phyloP scores from a whole-genome alignment of 2,797 vertebrate genomes.

The Neosilurus hyrtlii region DNA sequence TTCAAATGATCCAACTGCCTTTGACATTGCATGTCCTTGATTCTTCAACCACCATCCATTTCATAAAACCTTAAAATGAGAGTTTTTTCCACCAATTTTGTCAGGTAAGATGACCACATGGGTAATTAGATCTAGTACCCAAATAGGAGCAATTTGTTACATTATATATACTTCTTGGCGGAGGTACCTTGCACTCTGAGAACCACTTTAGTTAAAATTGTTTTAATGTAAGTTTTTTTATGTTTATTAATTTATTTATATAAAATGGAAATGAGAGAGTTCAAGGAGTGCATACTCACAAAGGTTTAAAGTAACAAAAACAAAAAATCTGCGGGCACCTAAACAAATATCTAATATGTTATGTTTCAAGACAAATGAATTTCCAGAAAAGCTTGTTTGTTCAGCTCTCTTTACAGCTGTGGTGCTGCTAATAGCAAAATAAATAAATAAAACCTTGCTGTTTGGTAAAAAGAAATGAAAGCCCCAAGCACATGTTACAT shows the following conservation, averaged over 20 bases:
- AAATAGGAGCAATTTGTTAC: no score
- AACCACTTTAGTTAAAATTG: no score
- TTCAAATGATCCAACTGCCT: no score
- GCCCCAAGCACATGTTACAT: neutral
- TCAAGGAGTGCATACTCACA: neutral
- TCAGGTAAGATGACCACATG: no score
- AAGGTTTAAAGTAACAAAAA: conserved; percentile 21
- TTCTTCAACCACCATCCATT: no score
- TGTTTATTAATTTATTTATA: neutral
- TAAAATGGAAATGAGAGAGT: conserved; percentile 36
- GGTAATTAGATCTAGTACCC: no score
- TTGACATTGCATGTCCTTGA: no score
- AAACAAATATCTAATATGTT: conserved; percentile 9
- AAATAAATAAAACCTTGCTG: neutral
- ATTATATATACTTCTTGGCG: no score
- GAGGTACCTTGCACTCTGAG: no score
- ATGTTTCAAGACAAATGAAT: conserved; percentile 6
- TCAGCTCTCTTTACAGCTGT: conserved; percentile 16
- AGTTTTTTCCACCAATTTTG: no score
- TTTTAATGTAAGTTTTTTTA: neutral
- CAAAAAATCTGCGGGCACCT: conserved; percentile 13
- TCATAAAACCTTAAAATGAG: no score
- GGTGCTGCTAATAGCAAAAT: neutral
- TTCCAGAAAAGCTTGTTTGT: conserved; percentile 39
- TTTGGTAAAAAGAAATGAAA: conserved; percentile 24